phyloP scores from a whole-genome alignment of 2,113 vertebrate genomes.

The Psilopogon haemacephalus region DNA sequence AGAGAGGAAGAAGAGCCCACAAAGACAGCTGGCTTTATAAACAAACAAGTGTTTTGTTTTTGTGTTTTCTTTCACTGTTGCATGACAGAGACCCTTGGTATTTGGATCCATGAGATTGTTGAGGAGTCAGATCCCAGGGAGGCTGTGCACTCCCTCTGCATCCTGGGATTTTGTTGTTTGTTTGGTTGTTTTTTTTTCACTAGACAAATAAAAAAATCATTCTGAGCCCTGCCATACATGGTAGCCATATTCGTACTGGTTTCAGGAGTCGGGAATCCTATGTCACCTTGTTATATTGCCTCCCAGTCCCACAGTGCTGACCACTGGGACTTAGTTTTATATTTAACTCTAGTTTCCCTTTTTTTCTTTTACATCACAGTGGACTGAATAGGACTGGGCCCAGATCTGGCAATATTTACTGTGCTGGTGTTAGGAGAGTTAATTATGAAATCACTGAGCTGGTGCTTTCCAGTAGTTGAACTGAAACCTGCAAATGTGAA shows the following conservation, averaged over 20 bases:
- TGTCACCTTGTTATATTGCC: background rate
- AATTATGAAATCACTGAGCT: background rate
- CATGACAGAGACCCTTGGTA: slow-evolving; percentile 23
- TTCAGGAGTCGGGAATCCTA: background rate
- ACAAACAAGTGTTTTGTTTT: slow-evolving; percentile 38
- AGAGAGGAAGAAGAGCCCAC: background rate
- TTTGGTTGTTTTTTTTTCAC: background rate
- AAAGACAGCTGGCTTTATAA: slow-evolving; percentile 59
- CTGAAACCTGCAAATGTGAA: slow-evolving; percentile 10
- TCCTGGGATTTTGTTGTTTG: background rate
- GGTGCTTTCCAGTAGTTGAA: background rate
- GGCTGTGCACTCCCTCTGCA: background rate
- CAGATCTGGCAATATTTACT: accelerated
- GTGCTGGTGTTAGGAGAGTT: background rate
- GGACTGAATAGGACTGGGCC: background rate
- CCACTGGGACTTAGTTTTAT: background rate
- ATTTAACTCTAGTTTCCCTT: background rate
- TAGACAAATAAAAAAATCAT: background rate
- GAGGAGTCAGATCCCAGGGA: slow-evolving; percentile 15
- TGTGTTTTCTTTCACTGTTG: slow-evolving; percentile 40
- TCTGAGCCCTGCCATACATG: background rate
- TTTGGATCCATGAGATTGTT: slow-evolving; percentile 26
- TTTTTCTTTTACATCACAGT: background rate
- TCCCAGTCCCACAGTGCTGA: background rate
- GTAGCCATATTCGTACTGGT: background rate